These are phyloP conservation scores for Vulpes vulpes DNA, from an alignment of 2,113 vertebrate species.

Conservation along the genomic window DNA sequence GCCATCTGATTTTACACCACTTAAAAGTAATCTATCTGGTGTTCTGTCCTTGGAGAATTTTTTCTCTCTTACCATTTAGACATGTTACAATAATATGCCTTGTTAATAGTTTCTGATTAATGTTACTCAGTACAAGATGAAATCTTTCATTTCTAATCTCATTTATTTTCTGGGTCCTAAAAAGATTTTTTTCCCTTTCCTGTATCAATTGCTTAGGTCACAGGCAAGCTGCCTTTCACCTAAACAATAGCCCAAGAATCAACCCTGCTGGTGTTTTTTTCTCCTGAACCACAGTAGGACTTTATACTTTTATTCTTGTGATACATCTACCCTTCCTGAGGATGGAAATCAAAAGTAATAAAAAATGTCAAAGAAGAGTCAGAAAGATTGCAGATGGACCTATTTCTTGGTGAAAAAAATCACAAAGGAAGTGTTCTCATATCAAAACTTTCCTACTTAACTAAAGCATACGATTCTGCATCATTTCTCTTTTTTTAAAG, in stretches of 20 bases:
- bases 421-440: not conserved
- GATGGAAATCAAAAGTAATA: conserved; percentile 16
- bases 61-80: conserved; percentile 24
- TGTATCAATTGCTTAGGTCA: not conserved
- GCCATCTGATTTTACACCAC: not conserved
- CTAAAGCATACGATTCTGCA: not conserved
- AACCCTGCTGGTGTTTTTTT: not conserved
- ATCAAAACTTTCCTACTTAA: not conserved
- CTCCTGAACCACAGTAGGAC: not conserved
- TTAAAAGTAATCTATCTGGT: not conserved
- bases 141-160: not conserved
- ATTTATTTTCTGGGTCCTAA: not conserved
- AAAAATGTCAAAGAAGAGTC: not conserved
- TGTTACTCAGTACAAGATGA: not conserved
- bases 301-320: not conserved
- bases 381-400: not conserved
- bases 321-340: not conserved
- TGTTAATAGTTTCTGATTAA: not conserved
- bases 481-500: not conserved
- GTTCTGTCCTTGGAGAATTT: not conserved
- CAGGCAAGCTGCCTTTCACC: not conserved
- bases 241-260: not conserved
- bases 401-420: not conserved
- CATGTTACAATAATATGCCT: not conserved
- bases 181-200: not conserved